Conservation (phyloP, 2,113 vertebrate genomes). For the Daboia siamensis region DNA sequence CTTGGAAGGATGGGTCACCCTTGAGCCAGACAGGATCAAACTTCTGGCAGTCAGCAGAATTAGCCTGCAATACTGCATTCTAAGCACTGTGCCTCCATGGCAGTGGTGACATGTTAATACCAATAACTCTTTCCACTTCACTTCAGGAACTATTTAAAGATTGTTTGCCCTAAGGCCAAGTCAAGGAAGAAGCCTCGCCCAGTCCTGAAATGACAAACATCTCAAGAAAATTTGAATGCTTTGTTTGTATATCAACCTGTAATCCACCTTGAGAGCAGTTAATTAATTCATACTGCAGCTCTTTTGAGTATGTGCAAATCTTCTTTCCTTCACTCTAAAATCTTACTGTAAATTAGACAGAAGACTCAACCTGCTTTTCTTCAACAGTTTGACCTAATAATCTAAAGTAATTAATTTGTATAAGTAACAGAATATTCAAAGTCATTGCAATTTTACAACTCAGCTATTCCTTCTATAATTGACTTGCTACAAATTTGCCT, state of each 20-base stretch:
- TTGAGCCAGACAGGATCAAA: neutral
- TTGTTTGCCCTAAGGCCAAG: neutral
- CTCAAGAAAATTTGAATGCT: neutral
- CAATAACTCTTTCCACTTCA: neutral
- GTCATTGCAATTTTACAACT: neutral
- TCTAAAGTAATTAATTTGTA: neutral
- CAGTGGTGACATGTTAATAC: neutral
- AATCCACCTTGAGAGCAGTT: neutral
- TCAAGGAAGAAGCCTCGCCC: neutral
- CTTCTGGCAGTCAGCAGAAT: neutral
- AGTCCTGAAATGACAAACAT: neutral
- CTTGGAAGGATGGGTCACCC: neutral
- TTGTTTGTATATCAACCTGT: neutral
- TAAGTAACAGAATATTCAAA: neutral
- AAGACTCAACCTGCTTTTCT: neutral
- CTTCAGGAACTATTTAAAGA: neutral
- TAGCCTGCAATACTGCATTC: neutral
- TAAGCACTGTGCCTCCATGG: neutral
- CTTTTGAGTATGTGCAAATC: neutral
- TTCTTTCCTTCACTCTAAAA: neutral
- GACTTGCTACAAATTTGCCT: neutral
- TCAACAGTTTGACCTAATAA: neutral
- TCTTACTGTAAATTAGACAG: neutral
- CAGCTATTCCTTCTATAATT: neutral
- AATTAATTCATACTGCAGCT: constrained; percentile 5